phyloP scores from a whole-genome alignment of 1,140 invertebrate species.

The Lineus longissimus region DNA sequence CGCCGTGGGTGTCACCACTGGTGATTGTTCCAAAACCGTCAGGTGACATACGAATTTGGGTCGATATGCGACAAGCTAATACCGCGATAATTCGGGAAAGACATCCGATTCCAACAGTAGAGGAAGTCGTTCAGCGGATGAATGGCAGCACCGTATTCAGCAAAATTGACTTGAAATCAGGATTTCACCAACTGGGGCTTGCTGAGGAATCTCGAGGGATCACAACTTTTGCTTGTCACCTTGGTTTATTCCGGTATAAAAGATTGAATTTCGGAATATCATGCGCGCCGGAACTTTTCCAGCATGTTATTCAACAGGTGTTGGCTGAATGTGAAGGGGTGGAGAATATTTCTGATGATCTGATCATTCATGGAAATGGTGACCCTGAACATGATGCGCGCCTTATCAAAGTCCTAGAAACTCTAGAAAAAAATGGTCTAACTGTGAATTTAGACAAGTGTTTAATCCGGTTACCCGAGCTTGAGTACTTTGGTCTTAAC shows the following conservation, averaged over 20 bases:
- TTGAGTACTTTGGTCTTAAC: not conserved
- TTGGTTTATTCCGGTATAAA: conserved; percentile 23
- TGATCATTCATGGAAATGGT: conserved; percentile 25
- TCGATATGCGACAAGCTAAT: too few relatives aligned
- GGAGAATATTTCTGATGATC: conserved; percentile 22
- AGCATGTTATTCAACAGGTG: conserved; percentile 18
- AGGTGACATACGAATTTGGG: too few relatives aligned
- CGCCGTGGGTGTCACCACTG: conserved; percentile 30
- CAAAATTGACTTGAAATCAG: conserved; percentile 27
- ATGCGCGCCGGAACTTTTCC: conserved; percentile 20
- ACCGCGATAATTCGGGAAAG: too few relatives aligned
- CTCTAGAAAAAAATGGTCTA: not conserved
- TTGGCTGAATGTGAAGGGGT: conserved; percentile 18
- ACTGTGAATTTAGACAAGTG: conserved; percentile 12
- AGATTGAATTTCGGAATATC: conserved; percentile 25
- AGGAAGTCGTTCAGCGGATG: too few relatives aligned
- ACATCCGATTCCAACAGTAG: too few relatives aligned
- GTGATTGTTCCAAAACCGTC: too few relatives aligned
- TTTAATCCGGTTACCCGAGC: conserved; percentile 9
- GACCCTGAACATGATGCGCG: conserved; percentile 17
- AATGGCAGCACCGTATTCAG: too few relatives aligned
- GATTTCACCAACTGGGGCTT: conserved; percentile 35
- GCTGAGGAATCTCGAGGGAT: conserved; percentile 26
- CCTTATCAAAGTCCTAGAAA: too few relatives aligned
- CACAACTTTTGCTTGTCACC: conserved; percentile 31